Conservation (phyloP, 2,888 invertebrate species). For the Teleiodes luculella region DNA sequence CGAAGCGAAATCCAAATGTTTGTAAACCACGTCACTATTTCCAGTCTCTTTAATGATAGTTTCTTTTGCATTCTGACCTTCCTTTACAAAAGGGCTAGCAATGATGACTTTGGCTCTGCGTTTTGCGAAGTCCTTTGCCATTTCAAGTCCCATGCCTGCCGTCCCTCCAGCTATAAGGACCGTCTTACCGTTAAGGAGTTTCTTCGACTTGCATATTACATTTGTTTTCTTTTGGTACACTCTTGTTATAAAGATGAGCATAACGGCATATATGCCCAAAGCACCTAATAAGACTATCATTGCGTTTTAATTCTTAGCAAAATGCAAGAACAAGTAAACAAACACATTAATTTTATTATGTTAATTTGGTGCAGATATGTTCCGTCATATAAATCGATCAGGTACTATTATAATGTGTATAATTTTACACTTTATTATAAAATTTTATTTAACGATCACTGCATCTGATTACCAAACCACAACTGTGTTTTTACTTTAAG, state of each 20-base stretch:
- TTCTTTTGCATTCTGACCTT: constrained; percentile 55
- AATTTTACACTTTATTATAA: too few relatives aligned
- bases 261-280: neutral
- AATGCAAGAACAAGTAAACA: too few relatives aligned
- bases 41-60: constrained; percentile 79
- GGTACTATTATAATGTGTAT: too few relatives aligned
- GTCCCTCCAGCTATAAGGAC: constrained; percentile 42
- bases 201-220: constrained; percentile 36
- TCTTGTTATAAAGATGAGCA: constrained; percentile 15
- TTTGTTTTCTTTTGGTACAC: constrained; percentile 39
- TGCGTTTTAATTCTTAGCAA: too few relatives aligned
- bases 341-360: too few relatives aligned
- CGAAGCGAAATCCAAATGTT: constrained; percentile 84
- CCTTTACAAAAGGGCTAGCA: constrained; percentile 38
- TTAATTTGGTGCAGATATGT: too few relatives aligned
- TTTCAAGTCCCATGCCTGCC: constrained; percentile 39
- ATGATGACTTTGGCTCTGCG: constrained; percentile 41
- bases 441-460: too few relatives aligned
- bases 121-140: constrained; percentile 38
- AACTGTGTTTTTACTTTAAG: too few relatives aligned
- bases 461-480: too few relatives aligned
- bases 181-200: constrained; percentile 36
- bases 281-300: neutral
- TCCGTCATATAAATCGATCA: too few relatives aligned
- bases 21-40: constrained; percentile 81